Base-by-base conservation (phyloP, 2,113 vertebrate genomes). In the Pycnonotus jocosus region DNA sequence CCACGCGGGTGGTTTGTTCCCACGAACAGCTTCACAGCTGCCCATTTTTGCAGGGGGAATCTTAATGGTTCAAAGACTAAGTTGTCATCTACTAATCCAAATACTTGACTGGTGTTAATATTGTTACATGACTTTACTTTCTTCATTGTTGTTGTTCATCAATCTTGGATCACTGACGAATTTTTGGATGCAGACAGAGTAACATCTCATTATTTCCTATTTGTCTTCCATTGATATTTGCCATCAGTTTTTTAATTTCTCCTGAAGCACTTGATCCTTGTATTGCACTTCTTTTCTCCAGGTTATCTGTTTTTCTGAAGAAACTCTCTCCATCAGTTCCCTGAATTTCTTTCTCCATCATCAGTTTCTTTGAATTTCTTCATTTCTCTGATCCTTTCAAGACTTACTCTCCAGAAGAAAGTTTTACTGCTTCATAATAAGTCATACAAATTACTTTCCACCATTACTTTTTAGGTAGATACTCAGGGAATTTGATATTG, bases 31-130 rank as follows among this genome's bases (percentile, higher is more conserved):
- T 17, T 31, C 27, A 7, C 28, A 81, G 24, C 35, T 56, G 8
- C 33, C 18, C 0, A 0, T 54, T 84, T 35, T 35, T 35, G 30
- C n/a, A 23, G 35, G 57, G 11, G 35, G 23, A 45, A 58, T 11
- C 19, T 23, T 35, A 3, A 18, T 30, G 35, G 25, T 65, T 78
- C 24, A 42, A 57, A 38, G 45, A 3, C 11, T 80, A 48, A 28
- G 44, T 16, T 58, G 16, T 54, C 25, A 14, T 61, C 58, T 57
- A 0, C 17, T 61, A 22, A 42, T 24, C 6, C 24, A 25, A 18
- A 24, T 62, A 35, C 12, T 74, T 87, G 27, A 21, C 7, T 30
- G 40, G 6, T 72, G 28, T 66, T 28, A n/a, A n/a, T n/a, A n/a
- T n/a, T n/a, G 5, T 61, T 70, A 8, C 5, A 3, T 53, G 16